A percentile compares a stretch with the other conserved stretches of the same genome.
These are phyloP conservation scores for Rhopilema esculentum DNA, from an alignment of 30 jellyfish, hydroid and myxozoan species.

Conservation along the genomic window DNA sequence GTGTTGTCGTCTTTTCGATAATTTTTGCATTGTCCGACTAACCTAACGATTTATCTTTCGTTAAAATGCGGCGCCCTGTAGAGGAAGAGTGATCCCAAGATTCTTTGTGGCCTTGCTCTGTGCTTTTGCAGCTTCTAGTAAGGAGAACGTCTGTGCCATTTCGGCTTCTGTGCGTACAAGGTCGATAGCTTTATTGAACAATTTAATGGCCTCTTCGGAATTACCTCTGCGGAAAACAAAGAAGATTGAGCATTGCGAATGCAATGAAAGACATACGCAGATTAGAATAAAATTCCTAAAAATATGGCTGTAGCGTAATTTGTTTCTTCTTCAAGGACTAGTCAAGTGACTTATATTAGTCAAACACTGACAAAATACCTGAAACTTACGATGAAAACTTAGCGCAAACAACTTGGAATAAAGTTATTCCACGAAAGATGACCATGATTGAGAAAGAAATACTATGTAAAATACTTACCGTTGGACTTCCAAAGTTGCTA, in stretches of 20 bases:
- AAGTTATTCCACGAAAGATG: neutral
- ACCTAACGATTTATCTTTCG: neutral
- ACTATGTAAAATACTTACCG: constrained; percentile 41
- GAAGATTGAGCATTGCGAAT: neutral
- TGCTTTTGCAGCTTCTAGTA: constrained; percentile 97
- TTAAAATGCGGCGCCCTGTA: constrained; percentile 20
- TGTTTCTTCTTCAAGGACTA: too few species aligned
- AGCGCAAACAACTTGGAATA: too few species aligned
- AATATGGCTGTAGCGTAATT: too few species aligned
- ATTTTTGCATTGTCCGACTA: neutral
- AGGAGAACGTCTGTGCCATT: constrained; percentile 95
- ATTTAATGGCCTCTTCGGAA: constrained; percentile 80
- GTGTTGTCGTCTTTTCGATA: too few species aligned
- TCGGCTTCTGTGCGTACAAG: constrained; percentile 98
- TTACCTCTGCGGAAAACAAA: constrained; percentile 76
- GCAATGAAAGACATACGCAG: neutral
- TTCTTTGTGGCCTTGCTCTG: constrained; percentile 84
- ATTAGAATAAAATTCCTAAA: neutral
- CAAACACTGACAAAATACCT: too few species aligned
- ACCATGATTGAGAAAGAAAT: neutral
- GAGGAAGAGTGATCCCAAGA: constrained; percentile 86
- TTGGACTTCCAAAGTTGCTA: constrained; percentile 96
- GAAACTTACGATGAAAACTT: too few species aligned
- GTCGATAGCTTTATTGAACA: constrained; percentile 85
- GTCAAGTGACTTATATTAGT: too few species aligned